Evolutionary conservation across 2,888 invertebrate species (phyloP).

Genomic region (Syrphus vitripennis): DNA sequence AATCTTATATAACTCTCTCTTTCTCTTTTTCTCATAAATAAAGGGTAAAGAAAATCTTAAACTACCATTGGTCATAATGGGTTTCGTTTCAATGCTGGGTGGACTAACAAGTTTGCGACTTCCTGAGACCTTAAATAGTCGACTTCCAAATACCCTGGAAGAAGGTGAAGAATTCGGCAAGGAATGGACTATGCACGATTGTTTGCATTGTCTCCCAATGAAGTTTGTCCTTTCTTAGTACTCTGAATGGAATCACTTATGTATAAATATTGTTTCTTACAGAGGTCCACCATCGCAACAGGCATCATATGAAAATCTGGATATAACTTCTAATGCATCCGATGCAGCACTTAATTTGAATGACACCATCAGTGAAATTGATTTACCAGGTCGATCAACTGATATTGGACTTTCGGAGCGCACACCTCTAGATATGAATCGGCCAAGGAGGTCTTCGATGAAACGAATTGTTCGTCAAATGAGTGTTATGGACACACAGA

Average conservation of each 20-base stretch:
- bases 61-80: constrained; percentile 92
- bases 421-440: constrained; percentile 79
- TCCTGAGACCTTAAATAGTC: constrained; percentile 92
- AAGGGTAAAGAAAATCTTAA: constrained; percentile 93
- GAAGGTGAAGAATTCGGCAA: constrained; percentile 94
- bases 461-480: constrained; percentile 88
- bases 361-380: constrained; percentile 75
- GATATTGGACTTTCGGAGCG: constrained; percentile 79
- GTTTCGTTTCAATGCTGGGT: constrained; percentile 90
- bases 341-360: constrained; percentile 77
- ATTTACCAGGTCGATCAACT: constrained; percentile 75
- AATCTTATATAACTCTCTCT: neutral
- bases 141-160: constrained; percentile 92
- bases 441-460: constrained; percentile 83
- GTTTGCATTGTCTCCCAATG: constrained; percentile 86
- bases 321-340: constrained; percentile 81
- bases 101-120: constrained; percentile 90
- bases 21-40: neutral
- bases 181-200: constrained; percentile 89
- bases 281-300: constrained; percentile 83
- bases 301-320: constrained; percentile 89
- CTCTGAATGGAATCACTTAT: neutral
- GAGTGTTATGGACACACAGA: constrained; percentile 91
- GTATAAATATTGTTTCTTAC: neutral
- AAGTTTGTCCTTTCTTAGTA: constrained; percentile 81